Conservation (phyloP, 2,797 vertebrate species). For the Onychomys leucogaster region DNA sequence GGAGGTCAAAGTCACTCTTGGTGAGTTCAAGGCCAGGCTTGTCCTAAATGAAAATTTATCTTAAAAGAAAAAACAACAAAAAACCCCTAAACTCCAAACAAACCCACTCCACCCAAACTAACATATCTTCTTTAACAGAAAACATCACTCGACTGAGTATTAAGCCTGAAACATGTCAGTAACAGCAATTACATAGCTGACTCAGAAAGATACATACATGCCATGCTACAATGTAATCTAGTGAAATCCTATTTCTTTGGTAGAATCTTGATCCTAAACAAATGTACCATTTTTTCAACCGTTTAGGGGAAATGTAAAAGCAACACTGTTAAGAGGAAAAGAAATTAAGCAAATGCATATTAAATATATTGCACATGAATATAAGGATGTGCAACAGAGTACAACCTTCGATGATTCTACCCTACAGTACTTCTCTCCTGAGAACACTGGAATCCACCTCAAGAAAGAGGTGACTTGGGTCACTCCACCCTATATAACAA, state of each 20-base stretch:
- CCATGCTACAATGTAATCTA: rapidly evolving
- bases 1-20: neutral
- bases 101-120: neutral
- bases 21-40: neutral
- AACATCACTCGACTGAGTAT: rapidly evolving
- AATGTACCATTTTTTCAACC: neutral
- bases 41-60: neutral
- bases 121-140: neutral
- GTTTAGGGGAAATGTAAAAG: neutral
- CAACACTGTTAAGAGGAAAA: neutral
- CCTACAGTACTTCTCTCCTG: neutral
- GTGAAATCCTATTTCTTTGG: neutral
- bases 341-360: neutral
- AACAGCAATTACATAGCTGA: neutral
- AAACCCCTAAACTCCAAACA: neutral
- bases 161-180: too few species aligned
- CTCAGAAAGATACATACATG: neutral
- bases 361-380: neutral
- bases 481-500: neutral
- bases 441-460: neutral
- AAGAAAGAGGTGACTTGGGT: neutral
- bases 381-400: rapidly evolving
- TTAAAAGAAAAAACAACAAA: neutral
- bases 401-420: rapidly evolving
- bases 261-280: neutral